A percentile compares a stretch with the other conserved stretches of the same genome.
These are phyloP conservation scores for Melanogrammus aeglefinus DNA, from an alignment of 2,797 vertebrate genomes.

Conservation along the genomic window DNA sequence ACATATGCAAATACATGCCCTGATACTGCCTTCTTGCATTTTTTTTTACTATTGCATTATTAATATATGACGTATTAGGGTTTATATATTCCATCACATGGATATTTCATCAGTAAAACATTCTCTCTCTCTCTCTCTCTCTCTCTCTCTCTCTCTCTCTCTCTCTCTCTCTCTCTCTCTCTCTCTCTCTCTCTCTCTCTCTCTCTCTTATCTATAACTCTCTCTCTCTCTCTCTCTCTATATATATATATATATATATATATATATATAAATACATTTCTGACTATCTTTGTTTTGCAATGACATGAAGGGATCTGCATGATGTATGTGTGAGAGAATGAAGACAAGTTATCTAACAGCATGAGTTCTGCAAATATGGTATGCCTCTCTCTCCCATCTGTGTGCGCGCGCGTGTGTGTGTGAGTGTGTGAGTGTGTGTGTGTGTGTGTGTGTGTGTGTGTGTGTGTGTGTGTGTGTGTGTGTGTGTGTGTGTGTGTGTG, in stretches of 20 bases:
- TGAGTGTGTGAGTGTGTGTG: not conserved
- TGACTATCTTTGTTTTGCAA: too few species aligned
- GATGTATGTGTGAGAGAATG: too few species aligned
- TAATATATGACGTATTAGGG: constrained; percentile 14
- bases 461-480: not conserved
- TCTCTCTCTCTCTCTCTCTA: not conserved
- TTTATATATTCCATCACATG: constrained; percentile 10
- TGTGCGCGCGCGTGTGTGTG: not conserved
- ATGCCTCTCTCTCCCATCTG: not conserved
- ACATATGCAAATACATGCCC: constrained; percentile 7
- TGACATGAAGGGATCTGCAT: too few species aligned
- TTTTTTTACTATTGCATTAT: constrained; percentile 4
- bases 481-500: not conserved
- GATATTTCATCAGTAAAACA: constrained; percentile 8
- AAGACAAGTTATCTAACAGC: not conserved
- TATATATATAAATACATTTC: too few species aligned
- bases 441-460: not conserved
- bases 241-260: not conserved
- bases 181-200: too few species aligned
- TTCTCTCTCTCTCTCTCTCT: too few species aligned
- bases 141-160: too few species aligned
- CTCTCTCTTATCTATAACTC: too few species aligned
- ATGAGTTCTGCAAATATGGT: not conserved
- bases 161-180: too few species aligned
- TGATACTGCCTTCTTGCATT: not conserved